These are phyloP conservation scores for Rhinogobius similis DNA, from an alignment of 2,113 vertebrate species.

Conservation along the genomic window DNA sequence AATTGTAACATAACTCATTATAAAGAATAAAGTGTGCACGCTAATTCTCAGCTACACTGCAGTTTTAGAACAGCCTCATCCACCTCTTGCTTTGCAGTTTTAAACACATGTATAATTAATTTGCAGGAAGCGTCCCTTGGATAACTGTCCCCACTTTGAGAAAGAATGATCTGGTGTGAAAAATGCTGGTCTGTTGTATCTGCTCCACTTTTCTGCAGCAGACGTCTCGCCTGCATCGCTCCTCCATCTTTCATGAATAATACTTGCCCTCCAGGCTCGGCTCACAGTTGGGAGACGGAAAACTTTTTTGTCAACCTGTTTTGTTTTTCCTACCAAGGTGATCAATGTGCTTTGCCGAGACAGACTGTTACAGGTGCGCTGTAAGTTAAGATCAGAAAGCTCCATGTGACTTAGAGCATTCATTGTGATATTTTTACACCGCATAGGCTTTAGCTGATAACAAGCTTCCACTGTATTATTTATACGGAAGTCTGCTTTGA, in stretches of 20 bases:
- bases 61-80: neutral
- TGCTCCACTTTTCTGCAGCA: constrained; percentile 24
- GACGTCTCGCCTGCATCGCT: constrained; percentile 36
- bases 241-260: constrained; percentile 52
- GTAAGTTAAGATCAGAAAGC: constrained; percentile 7
- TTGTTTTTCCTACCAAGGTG: constrained; percentile 8
- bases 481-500: too few species aligned
- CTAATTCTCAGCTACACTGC: neutral
- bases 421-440: neutral
- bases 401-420: neutral
- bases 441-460: neutral
- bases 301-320: constrained; percentile 7
- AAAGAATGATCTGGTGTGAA: neutral
- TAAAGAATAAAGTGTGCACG: neutral
- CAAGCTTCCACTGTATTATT: neutral
- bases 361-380: constrained; percentile 2
- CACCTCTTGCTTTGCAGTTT: constrained; percentile 2
- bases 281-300: constrained; percentile 31
- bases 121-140: neutral
- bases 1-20: neutral
- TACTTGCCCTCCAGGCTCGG: constrained; percentile 46
- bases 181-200: constrained; percentile 27
- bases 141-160: constrained; percentile 2
- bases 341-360: constrained; percentile 1
- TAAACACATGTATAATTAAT: constrained; percentile 2